Evolutionary conservation across 2,888 invertebrate genomes (phyloP).

Genomic region (Phanerotoma sp.): DNA sequence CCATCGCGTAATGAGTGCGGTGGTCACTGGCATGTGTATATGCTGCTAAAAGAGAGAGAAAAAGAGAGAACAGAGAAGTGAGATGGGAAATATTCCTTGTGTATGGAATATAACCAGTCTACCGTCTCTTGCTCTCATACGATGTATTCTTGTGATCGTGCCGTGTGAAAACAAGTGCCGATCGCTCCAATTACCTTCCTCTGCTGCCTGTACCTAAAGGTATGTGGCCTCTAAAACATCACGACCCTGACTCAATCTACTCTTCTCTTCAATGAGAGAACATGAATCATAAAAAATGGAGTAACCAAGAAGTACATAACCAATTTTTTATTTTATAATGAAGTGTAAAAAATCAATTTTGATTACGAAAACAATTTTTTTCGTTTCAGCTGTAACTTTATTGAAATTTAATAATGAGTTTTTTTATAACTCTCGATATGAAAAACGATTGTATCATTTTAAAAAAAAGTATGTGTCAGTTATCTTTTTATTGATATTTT

Average conservation of each 20-base stretch:
- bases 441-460: too few relatives aligned
- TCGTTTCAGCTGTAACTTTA: too few relatives aligned
- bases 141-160: constrained; percentile 42
- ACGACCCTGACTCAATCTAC: constrained; percentile 3
- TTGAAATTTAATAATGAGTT: too few relatives aligned
- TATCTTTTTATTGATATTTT: too few relatives aligned
- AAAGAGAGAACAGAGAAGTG: constrained; percentile 6
- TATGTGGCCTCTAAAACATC: constrained; percentile 4
- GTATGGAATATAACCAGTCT: constrained; percentile 16
- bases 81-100: background rate
- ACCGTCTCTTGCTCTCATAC: constrained; percentile 2
- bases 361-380: too few relatives aligned
- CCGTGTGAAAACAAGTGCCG: constrained; percentile 54
- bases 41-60: background rate
- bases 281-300: background rate
- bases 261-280: background rate
- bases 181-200: constrained; percentile 51
- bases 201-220: background rate
- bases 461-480: too few relatives aligned
- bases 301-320: too few relatives aligned
- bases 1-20: constrained; percentile 38
- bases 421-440: too few relatives aligned
- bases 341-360: too few relatives aligned
- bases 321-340: too few relatives aligned
- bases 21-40: background rate